Base-by-base conservation (phyloP, 2,888 invertebrate species). In the Acrocyrtus sp. region DNA sequence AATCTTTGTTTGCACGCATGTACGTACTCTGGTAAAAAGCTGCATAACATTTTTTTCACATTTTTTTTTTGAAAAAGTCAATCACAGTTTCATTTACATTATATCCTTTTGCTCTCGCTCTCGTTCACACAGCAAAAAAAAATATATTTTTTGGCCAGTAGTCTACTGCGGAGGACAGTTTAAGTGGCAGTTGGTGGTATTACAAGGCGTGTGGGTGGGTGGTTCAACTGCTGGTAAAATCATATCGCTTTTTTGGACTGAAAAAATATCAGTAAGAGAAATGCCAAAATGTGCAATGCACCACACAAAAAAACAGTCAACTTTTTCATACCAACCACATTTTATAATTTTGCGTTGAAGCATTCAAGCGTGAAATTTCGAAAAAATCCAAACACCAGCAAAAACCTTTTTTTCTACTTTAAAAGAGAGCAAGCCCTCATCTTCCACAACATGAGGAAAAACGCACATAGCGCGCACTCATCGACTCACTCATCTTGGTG, bases 301-400 rank as follows among this genome's bases (percentile, higher is more conserved):
- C 27, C 39, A 24, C 17, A 22, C 15, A 24, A 15, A 48, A 6
- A 53, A 29, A 15, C 24, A 26, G 1, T 12, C 50, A 24, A 24
- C 15, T 24, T 50, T 15, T 50, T 22, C 50, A 24, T 50, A 24
- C 26, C 17, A 50, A 34, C 24, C 24, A 47, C 34, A 24, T 60
- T 45, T 10, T n/a, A 12, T 6, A 5, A n/a, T 43, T n/a, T 43
- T 43, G 47, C 19, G 43, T 53, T 53, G 43, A 63, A 65, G 65
- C 65, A 65, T 56, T 56, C 56, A 65, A 56, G 22, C 56, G 48
- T 65, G 8, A 65, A 65, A 65, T 62, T 58, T 45, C 27, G 41
- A 43, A 22, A 43, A n/a, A n/a, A n/a, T n/a, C n/a, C 6, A 8
- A 47, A 47, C 47, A n/a, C 12, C 8, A 45, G 45, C 45, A 45